These are phyloP conservation scores for Trogon melanurus DNA, from an alignment of 2,113 vertebrate species.

Conservation along the genomic window DNA sequence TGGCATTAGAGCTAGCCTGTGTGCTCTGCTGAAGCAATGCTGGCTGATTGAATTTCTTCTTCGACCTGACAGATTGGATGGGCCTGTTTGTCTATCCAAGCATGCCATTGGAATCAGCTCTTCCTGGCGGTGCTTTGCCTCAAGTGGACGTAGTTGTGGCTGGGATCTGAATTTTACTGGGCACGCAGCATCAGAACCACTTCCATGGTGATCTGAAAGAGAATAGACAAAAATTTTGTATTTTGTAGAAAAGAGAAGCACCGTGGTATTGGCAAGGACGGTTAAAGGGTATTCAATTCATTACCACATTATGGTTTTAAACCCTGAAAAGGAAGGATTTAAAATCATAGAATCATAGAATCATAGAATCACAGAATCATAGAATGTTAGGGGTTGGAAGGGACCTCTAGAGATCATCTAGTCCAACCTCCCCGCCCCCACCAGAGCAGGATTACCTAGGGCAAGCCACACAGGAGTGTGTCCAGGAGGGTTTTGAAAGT, in stretches of 20 bases:
- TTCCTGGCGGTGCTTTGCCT: not conserved
- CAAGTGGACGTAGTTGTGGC: fast-evolving
- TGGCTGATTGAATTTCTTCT: not conserved
- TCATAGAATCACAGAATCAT: too few species aligned
- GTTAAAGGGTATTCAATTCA: not conserved
- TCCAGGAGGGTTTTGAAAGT: too few species aligned
- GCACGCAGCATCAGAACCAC: not conserved
- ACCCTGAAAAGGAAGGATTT: not conserved
- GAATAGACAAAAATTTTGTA: not conserved
- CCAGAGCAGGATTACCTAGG: too few species aligned
- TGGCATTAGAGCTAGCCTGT: not conserved
- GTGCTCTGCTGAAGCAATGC: not conserved
- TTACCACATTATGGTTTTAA: not conserved
- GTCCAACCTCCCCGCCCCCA: too few species aligned
- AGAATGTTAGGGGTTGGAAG: too few species aligned
- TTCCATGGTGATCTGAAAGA: slow-evolving; percentile 38
- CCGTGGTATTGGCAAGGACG: not conserved
- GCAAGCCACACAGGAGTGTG: too few species aligned
- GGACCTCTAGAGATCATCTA: too few species aligned
- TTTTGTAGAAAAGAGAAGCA: not conserved
- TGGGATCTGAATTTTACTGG: not conserved
- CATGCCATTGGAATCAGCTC: slow-evolving; percentile 54
- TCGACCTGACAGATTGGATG: not conserved
- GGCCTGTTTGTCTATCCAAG: not conserved
- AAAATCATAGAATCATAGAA: not conserved